phyloP scores from a whole-genome alignment of 1,140 invertebrate genomes.

The Conus betulinus region DNA sequence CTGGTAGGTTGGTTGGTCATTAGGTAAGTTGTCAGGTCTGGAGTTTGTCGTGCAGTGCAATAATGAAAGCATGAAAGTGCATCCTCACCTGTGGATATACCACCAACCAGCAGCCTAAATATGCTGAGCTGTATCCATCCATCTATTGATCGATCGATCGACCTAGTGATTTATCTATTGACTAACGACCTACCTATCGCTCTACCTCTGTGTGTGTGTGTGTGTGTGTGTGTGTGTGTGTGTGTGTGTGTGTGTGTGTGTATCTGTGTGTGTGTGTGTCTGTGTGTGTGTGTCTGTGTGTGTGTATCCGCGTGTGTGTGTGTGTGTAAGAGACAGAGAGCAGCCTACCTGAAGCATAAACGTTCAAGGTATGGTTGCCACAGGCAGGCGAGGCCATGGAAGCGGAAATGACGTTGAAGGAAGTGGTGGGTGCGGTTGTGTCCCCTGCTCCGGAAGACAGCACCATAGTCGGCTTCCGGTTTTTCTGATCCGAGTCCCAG shows the following conservation, averaged over 20 bases:
- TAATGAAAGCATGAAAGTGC: too few species aligned
- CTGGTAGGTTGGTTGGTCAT: too few species aligned
- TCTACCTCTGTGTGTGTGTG: not conserved
- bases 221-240: not conserved
- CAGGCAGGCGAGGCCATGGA: not conserved
- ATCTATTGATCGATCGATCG: too few species aligned
- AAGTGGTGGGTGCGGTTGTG: not conserved
- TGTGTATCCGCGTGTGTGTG: not conserved
- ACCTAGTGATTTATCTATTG: too few species aligned
- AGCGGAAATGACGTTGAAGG: not conserved
- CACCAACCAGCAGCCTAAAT: too few species aligned
- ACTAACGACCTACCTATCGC: too few species aligned
- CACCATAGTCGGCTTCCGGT: not conserved
- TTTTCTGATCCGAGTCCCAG: slow-evolving; percentile 5
- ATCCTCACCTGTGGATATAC: too few species aligned
- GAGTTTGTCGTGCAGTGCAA: too few species aligned
- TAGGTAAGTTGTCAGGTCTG: too few species aligned
- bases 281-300: not conserved
- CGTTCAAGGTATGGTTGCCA: not conserved
- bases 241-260: slow-evolving; percentile 3
- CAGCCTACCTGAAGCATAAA: not conserved
- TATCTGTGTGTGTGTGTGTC: not conserved
- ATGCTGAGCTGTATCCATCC: too few species aligned
- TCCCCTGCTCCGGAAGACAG: slow-evolving; percentile 16
- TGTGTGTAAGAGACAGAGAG: not conserved